Evolutionary conservation across 2,888 invertebrate genomes (phyloP).

Genomic region (Agapostemon virescens): DNA sequence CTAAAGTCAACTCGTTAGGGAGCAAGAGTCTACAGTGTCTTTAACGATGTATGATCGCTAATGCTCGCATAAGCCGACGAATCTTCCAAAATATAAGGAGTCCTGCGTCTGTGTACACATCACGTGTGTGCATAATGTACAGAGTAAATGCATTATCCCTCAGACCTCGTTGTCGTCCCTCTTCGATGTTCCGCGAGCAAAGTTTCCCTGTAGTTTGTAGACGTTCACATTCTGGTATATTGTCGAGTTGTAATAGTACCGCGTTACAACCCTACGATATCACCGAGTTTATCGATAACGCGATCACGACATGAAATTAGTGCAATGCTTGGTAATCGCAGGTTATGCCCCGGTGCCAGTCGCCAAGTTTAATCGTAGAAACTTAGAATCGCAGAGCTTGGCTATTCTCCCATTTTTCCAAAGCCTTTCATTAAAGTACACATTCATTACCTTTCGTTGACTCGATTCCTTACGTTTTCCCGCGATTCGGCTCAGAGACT

Average conservation of each 20-base stretch:
- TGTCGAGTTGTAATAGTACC: slow-evolving; percentile 35
- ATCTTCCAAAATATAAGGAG: slow-evolving; percentile 32
- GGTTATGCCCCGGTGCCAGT: neutral
- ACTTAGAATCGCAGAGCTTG: neutral
- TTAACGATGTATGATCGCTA: slow-evolving; percentile 13
- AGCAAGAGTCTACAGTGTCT: neutral
- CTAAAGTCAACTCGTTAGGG: neutral
- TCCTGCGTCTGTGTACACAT: slow-evolving; percentile 17
- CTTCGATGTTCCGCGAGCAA: slow-evolving; percentile 38
- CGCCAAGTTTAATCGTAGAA: neutral
- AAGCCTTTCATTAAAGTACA: neutral
- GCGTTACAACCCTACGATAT: slow-evolving; percentile 27
- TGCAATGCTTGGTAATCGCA: neutral
- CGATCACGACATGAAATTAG: neutral
- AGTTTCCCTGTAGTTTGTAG: slow-evolving; percentile 47
- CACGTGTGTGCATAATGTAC: slow-evolving; percentile 40
- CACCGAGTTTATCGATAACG: slow-evolving; percentile 30
- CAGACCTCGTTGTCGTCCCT: slow-evolving; percentile 54
- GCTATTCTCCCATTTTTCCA: neutral
- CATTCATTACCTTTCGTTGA: neutral
- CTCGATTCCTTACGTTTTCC: neutral
- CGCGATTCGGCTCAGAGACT: neutral
- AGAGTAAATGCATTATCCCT: slow-evolving; percentile 52
- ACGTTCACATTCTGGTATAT: slow-evolving; percentile 35
- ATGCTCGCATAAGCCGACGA: slow-evolving; percentile 17